Evolutionary conservation across 2,888 invertebrate genomes (phyloP).

Genomic region (Drosophila barbarae): DNA sequence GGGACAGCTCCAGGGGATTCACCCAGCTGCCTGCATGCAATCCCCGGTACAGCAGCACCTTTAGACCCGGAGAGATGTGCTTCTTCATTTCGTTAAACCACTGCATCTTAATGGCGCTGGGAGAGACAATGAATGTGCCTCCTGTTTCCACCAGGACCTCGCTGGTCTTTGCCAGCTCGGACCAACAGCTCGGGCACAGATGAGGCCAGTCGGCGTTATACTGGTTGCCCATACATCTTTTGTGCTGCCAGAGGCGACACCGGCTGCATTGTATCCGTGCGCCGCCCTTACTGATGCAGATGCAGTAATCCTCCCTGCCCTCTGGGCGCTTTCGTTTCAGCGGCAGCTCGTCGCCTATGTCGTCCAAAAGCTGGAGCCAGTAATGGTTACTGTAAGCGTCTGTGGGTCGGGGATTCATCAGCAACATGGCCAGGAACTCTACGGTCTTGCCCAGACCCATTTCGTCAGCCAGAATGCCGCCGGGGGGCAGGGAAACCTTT

Average conservation of each 20-base stretch:
- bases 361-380: conserved; percentile 40
- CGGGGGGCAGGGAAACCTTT: conserved; percentile 79
- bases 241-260: conserved; percentile 84
- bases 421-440: conserved; percentile 85
- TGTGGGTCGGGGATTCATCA: conserved; percentile 80
- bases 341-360: conserved; percentile 33
- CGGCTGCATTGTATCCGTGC: conserved; percentile 80
- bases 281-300: conserved; percentile 74
- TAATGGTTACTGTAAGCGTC: conserved; percentile 18
- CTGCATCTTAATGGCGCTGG: conserved; percentile 84
- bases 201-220: conserved; percentile 79
- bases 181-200: conserved; percentile 85
- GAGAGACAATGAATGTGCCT: conserved; percentile 87
- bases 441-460: conserved; percentile 92
- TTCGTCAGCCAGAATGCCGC: conserved; percentile 89
- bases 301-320: conserved; percentile 65
- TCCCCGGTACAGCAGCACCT: conserved; percentile 82
- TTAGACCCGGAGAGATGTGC: conserved; percentile 80
- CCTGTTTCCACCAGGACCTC: conserved; percentile 78
- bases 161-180: conserved; percentile 44
- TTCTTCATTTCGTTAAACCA: conserved; percentile 86
- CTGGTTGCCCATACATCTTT: conserved; percentile 81
- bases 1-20: conserved; percentile 82
- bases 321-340: conserved; percentile 24
- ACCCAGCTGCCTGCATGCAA: conserved; percentile 77